Conservation (phyloP, 1,140 invertebrate species). For the Lordiphosa clarofinis region DNA sequence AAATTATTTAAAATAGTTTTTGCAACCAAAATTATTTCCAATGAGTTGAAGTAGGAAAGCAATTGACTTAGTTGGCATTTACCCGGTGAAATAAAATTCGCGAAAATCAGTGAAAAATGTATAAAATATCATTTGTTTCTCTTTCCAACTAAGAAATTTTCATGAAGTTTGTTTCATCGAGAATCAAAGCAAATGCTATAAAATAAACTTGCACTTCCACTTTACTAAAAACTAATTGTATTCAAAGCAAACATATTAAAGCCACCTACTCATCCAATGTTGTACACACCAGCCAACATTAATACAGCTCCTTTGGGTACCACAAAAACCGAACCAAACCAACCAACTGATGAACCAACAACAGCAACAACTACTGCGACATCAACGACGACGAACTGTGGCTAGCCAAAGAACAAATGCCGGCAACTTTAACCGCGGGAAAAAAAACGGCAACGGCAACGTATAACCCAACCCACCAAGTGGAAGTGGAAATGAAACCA, state of each 20-base stretch:
- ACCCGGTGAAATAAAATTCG: no score
- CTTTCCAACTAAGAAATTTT: no score
- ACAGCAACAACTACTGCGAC: slow-evolving; percentile 19
- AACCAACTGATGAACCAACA: slow-evolving; percentile 47
- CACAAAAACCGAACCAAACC: slow-evolving; percentile 56
- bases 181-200: not conserved
- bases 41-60: no score
- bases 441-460: not conserved
- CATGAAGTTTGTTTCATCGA: no score
- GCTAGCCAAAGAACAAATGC: slow-evolving; percentile 52
- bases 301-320: slow-evolving; percentile 41
- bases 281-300: slow-evolving; percentile 1
- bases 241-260: slow-evolving; percentile 3
- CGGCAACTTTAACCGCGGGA: slow-evolving; percentile 67
- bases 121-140: no score
- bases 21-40: no score
- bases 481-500: slow-evolving; percentile 29
- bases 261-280: slow-evolving; percentile 1
- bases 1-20: no score
- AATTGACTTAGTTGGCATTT: no score
- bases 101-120: no score
- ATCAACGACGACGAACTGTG: slow-evolving; percentile 40
- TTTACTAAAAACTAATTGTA: no score
- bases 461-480: not conserved
- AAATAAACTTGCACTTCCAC: not conserved